These are phyloP conservation scores for Lottia scabra DNA, from an alignment of 2,888 invertebrate genomes.

Conservation along the genomic window DNA sequence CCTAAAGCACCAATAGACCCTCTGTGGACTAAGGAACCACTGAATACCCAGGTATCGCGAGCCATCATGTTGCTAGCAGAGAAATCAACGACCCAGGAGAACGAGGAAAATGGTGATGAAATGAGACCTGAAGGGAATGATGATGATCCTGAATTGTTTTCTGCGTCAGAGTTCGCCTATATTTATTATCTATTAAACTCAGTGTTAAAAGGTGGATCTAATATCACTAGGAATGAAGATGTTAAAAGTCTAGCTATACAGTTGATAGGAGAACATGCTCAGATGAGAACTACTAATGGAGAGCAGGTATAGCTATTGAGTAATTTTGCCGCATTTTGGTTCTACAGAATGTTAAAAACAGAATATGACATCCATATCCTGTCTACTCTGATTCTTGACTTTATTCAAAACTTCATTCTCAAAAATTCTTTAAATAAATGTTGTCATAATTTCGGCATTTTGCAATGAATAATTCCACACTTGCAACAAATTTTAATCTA, in stretches of 20 bases:
- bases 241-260: slow-evolving; percentile 59
- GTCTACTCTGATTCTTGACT: no score
- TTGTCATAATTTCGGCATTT: no score
- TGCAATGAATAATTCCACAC: no score
- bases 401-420: no score
- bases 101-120: slow-evolving; percentile 1
- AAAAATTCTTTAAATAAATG: no score
- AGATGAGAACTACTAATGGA: slow-evolving; percentile 70
- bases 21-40: slow-evolving; percentile 81
- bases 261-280: slow-evolving; percentile 76
- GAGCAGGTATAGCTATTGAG: slow-evolving; percentile 15
- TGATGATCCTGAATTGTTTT: slow-evolving; percentile 68
- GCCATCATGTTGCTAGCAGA: slow-evolving; percentile 74
- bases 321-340: no score
- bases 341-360: no score
- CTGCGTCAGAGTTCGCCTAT: slow-evolving; percentile 85
- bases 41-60: slow-evolving; percentile 76
- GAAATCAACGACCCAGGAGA: slow-evolving; percentile 22
- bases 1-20: slow-evolving; percentile 85
- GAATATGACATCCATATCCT: no score
- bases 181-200: slow-evolving; percentile 80
- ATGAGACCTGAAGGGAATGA: slow-evolving; percentile 20
- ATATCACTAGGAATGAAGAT: slow-evolving; percentile 47
- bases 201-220: slow-evolving; percentile 51
- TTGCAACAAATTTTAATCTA: no score